phyloP scores from a whole-genome alignment of 2,888 invertebrate genomes.

The Hypomecis punctinalis region DNA sequence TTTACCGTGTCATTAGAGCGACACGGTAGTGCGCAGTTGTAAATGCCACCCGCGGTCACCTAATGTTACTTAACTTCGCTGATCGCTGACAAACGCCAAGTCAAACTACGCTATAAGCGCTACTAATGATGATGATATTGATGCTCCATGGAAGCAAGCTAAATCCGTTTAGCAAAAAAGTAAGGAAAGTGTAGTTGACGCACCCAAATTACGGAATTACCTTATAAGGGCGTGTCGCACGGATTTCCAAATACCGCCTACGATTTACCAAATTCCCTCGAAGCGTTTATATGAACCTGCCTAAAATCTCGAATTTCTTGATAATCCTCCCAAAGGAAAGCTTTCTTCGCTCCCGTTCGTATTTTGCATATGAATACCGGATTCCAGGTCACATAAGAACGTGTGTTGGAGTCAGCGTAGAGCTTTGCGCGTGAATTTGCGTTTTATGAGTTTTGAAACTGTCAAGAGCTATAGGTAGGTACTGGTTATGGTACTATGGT shows the following conservation, averaged over 20 bases:
- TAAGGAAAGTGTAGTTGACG: not conserved
- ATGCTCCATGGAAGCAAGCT: no score
- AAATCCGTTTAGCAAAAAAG: no score
- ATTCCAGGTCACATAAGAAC: conserved; percentile 1
- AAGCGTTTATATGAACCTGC: conserved; percentile 1
- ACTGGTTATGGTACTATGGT: no score
- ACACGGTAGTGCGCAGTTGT: no score
- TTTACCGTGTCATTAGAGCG: no score
- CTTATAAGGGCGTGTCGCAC: not conserved
- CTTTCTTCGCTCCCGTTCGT: conserved; percentile 3
- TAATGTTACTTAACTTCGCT: no score
- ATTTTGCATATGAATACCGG: conserved; percentile 11
- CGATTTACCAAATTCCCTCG: not conserved
- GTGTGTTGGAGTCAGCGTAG: not conserved
- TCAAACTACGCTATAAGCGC: no score
- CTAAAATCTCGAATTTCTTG: conserved; percentile 2
- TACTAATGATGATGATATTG: no score
- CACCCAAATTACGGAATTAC: not conserved
- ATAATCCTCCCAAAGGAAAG: conserved; percentile 16
- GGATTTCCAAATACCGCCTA: not conserved
- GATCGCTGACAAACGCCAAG: no score
- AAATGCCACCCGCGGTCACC: no score
- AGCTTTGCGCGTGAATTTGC: not conserved
- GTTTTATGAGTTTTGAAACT: not conserved
- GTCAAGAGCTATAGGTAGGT: no score